Percentiles rank a stretch among this genome's conserved stretches.
Evolutionary conservation across 2,888 invertebrate genomes (phyloP).

Genomic region (Apotomis capreana): DNA sequence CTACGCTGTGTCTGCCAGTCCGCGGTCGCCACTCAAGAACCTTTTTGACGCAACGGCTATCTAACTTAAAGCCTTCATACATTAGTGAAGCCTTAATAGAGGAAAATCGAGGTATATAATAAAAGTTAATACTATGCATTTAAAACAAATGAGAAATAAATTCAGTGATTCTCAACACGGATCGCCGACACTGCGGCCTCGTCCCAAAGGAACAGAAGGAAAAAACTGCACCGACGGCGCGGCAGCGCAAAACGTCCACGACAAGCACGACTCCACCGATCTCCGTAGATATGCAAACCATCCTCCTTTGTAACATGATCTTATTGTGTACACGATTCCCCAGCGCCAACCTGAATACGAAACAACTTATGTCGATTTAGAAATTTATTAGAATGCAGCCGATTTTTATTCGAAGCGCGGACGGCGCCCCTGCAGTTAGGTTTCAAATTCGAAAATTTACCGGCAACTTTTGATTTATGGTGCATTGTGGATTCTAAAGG

Average conservation of each 20-base stretch:
- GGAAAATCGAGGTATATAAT: too few relatives aligned
- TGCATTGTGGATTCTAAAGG: conserved; percentile 39
- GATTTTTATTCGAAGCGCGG: conserved; percentile 73
- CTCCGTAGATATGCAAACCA: conserved; percentile 76
- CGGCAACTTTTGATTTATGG: conserved; percentile 50
- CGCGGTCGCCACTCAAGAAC: too few relatives aligned
- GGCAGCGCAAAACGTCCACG: conserved; percentile 61
- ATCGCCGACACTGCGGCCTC: conserved; percentile 52
- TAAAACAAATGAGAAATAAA: background rate
- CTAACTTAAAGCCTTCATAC: too few relatives aligned
- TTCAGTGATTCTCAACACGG: conserved; percentile 39
- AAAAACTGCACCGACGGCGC: conserved; percentile 57
- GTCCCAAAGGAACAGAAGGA: conserved; percentile 55
- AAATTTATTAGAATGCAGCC: conserved; percentile 76
- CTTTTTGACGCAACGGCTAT: too few relatives aligned
- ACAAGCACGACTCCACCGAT: conserved; percentile 63
- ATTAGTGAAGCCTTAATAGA: too few relatives aligned
- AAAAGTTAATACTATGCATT: too few relatives aligned
- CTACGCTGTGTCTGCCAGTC: too few relatives aligned
- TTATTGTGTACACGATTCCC: conserved; percentile 76
- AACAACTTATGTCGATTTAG: conserved; percentile 79
- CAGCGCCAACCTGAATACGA: conserved; percentile 69
- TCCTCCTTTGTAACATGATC: conserved; percentile 79
- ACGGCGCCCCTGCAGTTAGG: conserved; percentile 58
- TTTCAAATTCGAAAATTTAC: conserved; percentile 61